Evolutionary conservation across 1,140 invertebrate species (phyloP), one percentile per base, ranked within the genome.

Genomic region (Aphelenchoides avenae): DNA sequence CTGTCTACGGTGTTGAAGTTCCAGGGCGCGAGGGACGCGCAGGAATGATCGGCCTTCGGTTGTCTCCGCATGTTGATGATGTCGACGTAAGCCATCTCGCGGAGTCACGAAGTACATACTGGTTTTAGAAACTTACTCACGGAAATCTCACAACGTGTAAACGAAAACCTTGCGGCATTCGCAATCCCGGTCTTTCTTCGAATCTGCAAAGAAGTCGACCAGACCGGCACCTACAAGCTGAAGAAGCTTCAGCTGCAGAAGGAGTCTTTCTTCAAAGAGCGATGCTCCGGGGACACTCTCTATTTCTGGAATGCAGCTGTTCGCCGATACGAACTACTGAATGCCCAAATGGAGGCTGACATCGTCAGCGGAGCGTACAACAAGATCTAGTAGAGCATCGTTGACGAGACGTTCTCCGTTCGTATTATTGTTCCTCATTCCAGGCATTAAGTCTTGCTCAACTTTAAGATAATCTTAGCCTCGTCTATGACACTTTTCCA

Each of bases 1-100:
- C 94, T 30, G 91, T 95, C 7, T 96, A 90, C 78, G 91, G 92
- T 24, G 91, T 96, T 0, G 83, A 89, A 80, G 87, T 68, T 6
- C 73, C 62, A 11, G 84, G 87, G 43, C 82, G 84, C 49, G 93
- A 97, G 80, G 93, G 92, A 0, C 82, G 86, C 54, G 92, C 91
- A 18, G 93, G 93, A 13, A 98, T 98, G 93, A 89, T 88, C 33
- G 89, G 89, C 18, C 87, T 96, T 7, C 50, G 52, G 9, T 36
- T 75, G n/a, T n/a, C n/a, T 6, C 48, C 48, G 9, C 54, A 63
- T 2, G 63, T 56, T 24, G 42, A 37, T 0, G 42, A 77, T 55
- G 15, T 57, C 9, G 57, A 76, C 31, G 68, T 66, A 26, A 7
- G 64, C 29, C 15, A 36, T 36, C 18, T 36, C 34, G 34, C 13